Percentiles rank a stretch among this genome's conserved stretches.
Conservation (phyloP, 2,113 vertebrate species). For the Odocoileus hemionus region DNA sequence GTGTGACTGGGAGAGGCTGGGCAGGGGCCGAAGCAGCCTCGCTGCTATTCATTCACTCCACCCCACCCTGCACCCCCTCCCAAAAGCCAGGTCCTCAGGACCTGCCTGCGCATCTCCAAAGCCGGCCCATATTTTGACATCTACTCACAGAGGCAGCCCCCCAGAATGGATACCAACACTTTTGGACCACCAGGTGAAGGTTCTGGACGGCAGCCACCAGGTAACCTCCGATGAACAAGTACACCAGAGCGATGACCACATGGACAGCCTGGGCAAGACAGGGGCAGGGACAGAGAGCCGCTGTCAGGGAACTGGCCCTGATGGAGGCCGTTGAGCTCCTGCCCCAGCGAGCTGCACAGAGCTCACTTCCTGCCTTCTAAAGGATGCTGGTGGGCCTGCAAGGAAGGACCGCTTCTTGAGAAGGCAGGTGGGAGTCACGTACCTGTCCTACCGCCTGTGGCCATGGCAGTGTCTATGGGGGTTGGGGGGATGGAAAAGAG, state of each 20-base stretch:
- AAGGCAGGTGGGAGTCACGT: neutral
- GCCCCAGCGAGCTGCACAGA: accelerated
- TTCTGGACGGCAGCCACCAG: neutral
- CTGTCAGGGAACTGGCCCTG: accelerated
- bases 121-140: neutral
- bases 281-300: neutral
- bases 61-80: accelerated
- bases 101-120: neutral
- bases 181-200: conserved; percentile 51
- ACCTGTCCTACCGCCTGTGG: neutral
- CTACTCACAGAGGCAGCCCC: conserved; percentile 49
- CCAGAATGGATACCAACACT: conserved; percentile 54
- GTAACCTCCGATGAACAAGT: neutral
- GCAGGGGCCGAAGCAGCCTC: no score
- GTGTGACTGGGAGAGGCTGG: neutral
- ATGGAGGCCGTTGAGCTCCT: accelerated
- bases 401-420: neutral
- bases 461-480: neutral
- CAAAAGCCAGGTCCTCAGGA: neutral
- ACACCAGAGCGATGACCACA: neutral
- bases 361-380: neutral
- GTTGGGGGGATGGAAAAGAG: neutral
- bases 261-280: conserved; percentile 21
- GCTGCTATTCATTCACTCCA: accelerated
- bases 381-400: neutral